Base-by-base conservation (phyloP, 2,797 vertebrate genomes). In the Garrulus glandarius region DNA sequence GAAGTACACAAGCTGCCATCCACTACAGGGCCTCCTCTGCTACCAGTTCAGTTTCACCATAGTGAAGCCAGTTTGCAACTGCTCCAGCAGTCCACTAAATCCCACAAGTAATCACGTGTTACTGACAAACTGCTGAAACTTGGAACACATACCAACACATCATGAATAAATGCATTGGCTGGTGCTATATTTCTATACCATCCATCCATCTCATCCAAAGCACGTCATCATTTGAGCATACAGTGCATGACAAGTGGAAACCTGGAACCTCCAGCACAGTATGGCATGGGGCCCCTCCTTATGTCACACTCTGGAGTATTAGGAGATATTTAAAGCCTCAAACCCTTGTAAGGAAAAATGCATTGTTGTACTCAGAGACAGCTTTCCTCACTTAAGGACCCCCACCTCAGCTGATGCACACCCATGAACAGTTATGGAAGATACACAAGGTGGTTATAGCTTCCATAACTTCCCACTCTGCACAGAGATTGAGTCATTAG, bases 361-460 rank as follows among this genome's bases (percentile, higher is more conserved):
- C 3, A 20, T 37, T 12, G 15, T 0, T 41, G 18, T 30, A 26
- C 0, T 3, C 32, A 41, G 13, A 50, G 75, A 53, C 11, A 60
- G 10, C 10, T 61, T 52, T 92, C 29, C 27, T 53, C 47, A 50
- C 39, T 43, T 34, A 26, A 1, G 20, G 43, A 78, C 46, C 41
- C 10, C 36, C 27, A 32, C 18, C 20, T 79, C 59, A 39, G 55
- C 70, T 57, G 29, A 77, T 7, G 11, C 14, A 65, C 15, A 19
- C 6, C 44, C 30, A n/a, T 1, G 1, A 85, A 21, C 1, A 1
- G 26, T 30, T 44, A 50, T 1, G 30, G 11, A 76, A 56, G 30
- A 91, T 22, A 56, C 3, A 44, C 60, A 24, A 80, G 3, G 12
- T 30, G 47, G 20, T 1, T 87, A 9, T 44, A 74, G 36, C 29